Evolutionary conservation across 64 coral and sea anemone species (phyloP).

Genomic region (Anthopleura sola): DNA sequence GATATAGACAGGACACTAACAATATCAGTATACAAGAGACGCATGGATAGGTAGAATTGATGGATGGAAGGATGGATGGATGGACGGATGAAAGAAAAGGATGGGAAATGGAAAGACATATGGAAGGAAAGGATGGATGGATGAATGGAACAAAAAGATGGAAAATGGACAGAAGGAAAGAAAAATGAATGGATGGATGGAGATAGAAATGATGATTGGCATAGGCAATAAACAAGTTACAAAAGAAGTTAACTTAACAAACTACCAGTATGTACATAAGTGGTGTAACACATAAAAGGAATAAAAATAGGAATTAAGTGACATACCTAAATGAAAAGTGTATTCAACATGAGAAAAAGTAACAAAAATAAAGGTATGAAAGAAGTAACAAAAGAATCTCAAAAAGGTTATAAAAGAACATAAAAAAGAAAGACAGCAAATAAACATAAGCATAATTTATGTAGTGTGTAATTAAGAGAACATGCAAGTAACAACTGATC

Average conservation of each 20-base stretch:
- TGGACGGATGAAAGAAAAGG: not conserved
- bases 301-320: not conserved
- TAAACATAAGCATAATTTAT: not conserved
- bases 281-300: not conserved
- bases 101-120: no score
- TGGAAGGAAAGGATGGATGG: not conserved
- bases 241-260: not conserved
- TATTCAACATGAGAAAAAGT: not conserved
- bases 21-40: slow-evolving; percentile 14
- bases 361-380: not conserved
- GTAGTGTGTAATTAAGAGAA: no score
- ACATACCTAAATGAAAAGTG: no score
- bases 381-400: not conserved
- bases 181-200: not conserved
- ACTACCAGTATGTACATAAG: no score
- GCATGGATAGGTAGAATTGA: not conserved
- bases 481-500: no score
- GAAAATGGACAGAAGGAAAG: not conserved
- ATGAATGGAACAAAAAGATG: not conserved
- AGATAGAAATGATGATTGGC: not conserved
- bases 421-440: not conserved
- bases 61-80: not conserved
- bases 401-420: not conserved
- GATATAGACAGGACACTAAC: slow-evolving; percentile 7
- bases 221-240: not conserved